phyloP scores from a whole-genome alignment of 2,113 vertebrate species.

The Zapus hudsonius region DNA sequence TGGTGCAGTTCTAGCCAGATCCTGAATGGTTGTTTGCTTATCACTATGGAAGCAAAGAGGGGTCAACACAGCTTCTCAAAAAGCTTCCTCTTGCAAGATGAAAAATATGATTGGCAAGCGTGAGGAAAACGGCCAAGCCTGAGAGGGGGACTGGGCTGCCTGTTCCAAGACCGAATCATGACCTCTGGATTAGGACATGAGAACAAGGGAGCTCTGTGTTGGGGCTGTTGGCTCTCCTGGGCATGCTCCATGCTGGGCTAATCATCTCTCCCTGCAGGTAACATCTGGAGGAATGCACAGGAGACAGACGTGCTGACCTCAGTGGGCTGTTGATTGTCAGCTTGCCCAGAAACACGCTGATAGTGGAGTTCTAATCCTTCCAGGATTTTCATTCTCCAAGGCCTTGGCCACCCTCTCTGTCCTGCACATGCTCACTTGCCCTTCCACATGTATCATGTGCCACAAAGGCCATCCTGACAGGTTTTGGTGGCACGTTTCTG shows the following conservation, averaged over 20 bases:
- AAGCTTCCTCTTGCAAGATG: slow-evolving; percentile 64
- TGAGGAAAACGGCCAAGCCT: slow-evolving; percentile 54
- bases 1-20: slow-evolving; percentile 43
- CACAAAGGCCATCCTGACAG: background rate
- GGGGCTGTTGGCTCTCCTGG: background rate
- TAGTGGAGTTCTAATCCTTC: background rate
- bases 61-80: slow-evolving; percentile 60
- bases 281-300: slow-evolving; percentile 24
- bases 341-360: background rate
- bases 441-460: background rate
- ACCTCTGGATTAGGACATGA: slow-evolving; percentile 55
- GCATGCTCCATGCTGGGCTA: slow-evolving; percentile 3
- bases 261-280: slow-evolving; percentile 43
- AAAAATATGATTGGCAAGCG: slow-evolving; percentile 56
- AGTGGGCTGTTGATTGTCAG: background rate
- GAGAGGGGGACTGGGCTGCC: slow-evolving; percentile 9
- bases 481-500: background rate
- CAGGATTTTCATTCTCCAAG: background rate
- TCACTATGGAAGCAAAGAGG: slow-evolving; percentile 41
- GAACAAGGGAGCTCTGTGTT: slow-evolving; percentile 66
- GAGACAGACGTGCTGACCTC: background rate
- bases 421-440: background rate
- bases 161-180: slow-evolving; percentile 5
- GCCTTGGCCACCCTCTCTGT: background rate
- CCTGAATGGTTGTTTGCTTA: slow-evolving; percentile 30